phyloP scores from a whole-genome alignment of 1,140 invertebrate species.

The Homalodisca vitripennis region DNA sequence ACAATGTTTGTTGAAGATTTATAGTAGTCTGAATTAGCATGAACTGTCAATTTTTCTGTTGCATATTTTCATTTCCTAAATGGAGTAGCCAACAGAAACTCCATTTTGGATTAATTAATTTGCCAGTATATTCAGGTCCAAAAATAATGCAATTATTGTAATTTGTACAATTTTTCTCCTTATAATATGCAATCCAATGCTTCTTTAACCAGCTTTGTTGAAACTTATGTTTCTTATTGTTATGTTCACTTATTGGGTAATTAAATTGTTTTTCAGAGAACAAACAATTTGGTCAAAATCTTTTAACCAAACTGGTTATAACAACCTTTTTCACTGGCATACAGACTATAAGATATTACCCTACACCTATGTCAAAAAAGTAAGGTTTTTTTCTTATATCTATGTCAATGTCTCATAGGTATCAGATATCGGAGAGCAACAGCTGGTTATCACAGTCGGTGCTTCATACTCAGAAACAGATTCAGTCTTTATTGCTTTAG shows the following conservation, averaged over 20 bases:
- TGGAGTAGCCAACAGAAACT: not conserved
- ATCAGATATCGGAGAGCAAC: no score
- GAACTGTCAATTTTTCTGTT: not conserved
- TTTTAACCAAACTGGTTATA: no score
- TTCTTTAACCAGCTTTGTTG: not conserved
- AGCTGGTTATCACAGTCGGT: no score
- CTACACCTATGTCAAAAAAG: no score
- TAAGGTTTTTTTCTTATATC: no score
- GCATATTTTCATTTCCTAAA: slow-evolving; percentile 4
- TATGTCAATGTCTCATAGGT: no score
- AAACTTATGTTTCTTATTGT: not conserved
- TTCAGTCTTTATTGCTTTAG: no score
- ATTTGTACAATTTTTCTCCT: not conserved
- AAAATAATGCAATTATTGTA: not conserved
- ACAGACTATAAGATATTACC: no score
- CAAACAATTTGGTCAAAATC: not conserved
- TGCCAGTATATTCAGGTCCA: not conserved
- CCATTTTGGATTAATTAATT: not conserved
- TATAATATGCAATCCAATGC: slow-evolving; percentile 3
- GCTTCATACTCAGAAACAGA: no score
- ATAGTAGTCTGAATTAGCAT: not conserved
- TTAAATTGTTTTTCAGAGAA: not conserved
- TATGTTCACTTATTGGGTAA: not conserved
- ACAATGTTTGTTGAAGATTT: not conserved
- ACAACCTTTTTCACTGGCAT: no score